Base-by-base conservation (phyloP, 2,888 invertebrate species). In the Callimorpha dominula region DNA sequence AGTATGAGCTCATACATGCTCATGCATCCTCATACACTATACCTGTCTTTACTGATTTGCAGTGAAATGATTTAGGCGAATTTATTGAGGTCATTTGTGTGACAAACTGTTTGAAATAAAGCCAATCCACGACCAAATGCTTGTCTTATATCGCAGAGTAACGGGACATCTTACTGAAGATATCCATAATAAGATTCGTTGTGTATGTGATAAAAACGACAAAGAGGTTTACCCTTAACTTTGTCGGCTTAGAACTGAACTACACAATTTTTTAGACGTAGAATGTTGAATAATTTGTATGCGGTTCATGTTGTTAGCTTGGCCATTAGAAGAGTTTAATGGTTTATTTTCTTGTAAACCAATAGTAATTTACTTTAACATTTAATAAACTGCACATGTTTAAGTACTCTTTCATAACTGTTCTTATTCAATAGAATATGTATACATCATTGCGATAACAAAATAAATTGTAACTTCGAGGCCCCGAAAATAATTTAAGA, bases 101-200 rank as follows among this genome's bases (percentile, higher is more conserved):
- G 9, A 15, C 31, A 65, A 40, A 65, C 9, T 65, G 15, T 50
- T 50, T 14, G 15, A 17, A 15, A 54, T 8, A 43, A n/a, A 43
- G 52, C 67, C n/a, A 68, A 54, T 3, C 46, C 72, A 49, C 43
- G 15, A 12, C 4, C 40, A 57, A 46, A 49, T 12, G 15, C 20
- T 50, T 65, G 57, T 15, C 9, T 54, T 11, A 68, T 9, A 57
- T 63, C 20, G 40, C 12, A n/a, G 75, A 78, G 79, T 85, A 87
- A 88, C 87, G 86, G 87, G 83, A 87, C 84, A 84, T 75, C 82
- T 83, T 82, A 83, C 82, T 15, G 68, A 49, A 74, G 66, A 73
- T 72, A 71, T 81, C 78, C 74, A 31, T 31, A 31, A 31, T 31
- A 31, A 75, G 77, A 79, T 79, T 73, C 68, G 20, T 72, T 67